Conservation (phyloP, 2,797 vertebrate genomes). For the Coregonus sp. region DNA sequence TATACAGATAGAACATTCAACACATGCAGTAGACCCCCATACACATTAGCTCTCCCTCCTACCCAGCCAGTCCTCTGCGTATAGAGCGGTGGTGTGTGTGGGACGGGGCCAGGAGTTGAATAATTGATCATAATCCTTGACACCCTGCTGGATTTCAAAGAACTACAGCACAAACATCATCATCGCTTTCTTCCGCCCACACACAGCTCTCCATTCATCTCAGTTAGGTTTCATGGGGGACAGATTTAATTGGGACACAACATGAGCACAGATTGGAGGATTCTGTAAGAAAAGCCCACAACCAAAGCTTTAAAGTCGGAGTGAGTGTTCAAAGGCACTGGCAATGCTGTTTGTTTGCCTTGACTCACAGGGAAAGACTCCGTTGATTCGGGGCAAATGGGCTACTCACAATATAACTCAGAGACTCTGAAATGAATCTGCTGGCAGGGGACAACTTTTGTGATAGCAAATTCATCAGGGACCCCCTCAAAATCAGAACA, state of each 20-base stretch:
- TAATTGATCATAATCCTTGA: constrained; percentile 20
- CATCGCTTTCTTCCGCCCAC: neutral
- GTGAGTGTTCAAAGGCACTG: neutral
- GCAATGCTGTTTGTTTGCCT: neutral
- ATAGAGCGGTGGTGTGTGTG: neutral
- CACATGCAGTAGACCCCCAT: neutral
- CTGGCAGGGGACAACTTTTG: neutral
- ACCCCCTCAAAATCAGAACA: no score
- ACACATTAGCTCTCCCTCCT: neutral
- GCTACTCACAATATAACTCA: neutral
- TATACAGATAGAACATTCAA: neutral
- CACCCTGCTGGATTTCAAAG: neutral
- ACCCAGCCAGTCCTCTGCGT: neutral
- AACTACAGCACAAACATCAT: neutral
- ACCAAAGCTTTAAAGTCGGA: constrained; percentile 1
- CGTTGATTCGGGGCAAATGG: neutral
- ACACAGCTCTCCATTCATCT: neutral
- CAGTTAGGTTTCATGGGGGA: neutral
- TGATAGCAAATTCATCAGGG: no score
- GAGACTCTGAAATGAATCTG: neutral
- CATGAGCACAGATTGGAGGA: neutral
- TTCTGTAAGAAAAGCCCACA: neutral
- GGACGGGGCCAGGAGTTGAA: neutral
- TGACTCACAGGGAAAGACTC: neutral
- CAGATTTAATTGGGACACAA: neutral